Base-by-base conservation (phyloP, 2,113 vertebrate genomes). In the Chroicocephalus ridibundus region DNA sequence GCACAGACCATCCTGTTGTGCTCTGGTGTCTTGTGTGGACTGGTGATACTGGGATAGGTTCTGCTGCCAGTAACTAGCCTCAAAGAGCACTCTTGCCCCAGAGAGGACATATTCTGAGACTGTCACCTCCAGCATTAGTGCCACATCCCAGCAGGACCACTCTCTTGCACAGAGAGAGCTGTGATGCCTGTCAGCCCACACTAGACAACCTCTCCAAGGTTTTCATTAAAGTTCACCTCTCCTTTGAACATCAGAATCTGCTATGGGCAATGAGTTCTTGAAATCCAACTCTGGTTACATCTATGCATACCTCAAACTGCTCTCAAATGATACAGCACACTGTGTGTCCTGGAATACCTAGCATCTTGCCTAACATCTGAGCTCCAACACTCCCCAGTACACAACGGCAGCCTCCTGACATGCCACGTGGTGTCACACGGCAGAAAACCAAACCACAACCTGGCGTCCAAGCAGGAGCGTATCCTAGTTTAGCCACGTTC, bases 251-350 rank as follows among this genome's bases (percentile, higher is more conserved):
- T 54, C 64, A 65, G 38, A 68, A 65, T n/a, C 57, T 82, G 51
- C 51, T 57, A 22, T 11, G 44, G 54, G 42, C 0, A 0, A 36
- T 0, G 1, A 69, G 13, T 51, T 89, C 68, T 75, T 54, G 25
- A 79, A 90, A 71, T 60, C 12, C 44, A 34, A 1, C 34, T 70
- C 38, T 70, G 44, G 22, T 52, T 29, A 32, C 51, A 14, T 10
- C 55, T 12, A 16, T 26, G 7, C 16, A 14, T 17, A 34, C 5
- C 19, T 78, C 46, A 68, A 74, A 61, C 32, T 51, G 4, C 19
- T 78, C 21, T 82, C 36, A 57, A 31, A 46, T 26, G 25, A 15
- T 5, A 16, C 4, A 1, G 11, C 18, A 31, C 0, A 2, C 6
- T 36, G 18, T 16, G 36, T 90, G 29, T 74, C 31, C 55, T 24